Evolutionary conservation across 2,797 vertebrate species (phyloP).

Genomic region (Gymnoscopelus microlampas): DNA sequence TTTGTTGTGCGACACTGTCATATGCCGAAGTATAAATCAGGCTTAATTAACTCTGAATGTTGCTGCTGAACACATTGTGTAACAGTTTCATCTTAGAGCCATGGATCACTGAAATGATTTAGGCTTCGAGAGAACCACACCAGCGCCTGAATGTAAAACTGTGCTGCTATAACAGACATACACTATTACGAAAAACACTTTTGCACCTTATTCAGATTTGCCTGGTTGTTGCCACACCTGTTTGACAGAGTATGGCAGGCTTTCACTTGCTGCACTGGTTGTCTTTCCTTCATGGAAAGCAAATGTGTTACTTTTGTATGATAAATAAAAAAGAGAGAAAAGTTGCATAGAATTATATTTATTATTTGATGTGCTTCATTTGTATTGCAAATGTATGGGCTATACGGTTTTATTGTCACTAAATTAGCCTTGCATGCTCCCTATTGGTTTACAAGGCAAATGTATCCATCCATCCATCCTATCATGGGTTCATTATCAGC

Average conservation of each 20-base stretch:
- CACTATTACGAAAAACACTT: constrained; percentile 11
- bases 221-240: neutral
- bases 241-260: neutral
- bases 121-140: neutral
- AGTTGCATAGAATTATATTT: neutral
- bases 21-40: neutral
- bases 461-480: too few species aligned
- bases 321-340: constrained; percentile 22
- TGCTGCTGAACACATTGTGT: constrained; percentile 17
- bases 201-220: neutral
- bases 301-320: constrained; percentile 13
- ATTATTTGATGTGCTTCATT: neutral
- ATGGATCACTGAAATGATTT: neutral
- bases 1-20: neutral
- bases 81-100: neutral
- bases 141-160: constrained; percentile 53
- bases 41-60: neutral
- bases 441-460: neutral
- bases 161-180: constrained; percentile 42
- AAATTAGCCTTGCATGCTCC: neutral
- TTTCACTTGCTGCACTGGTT: constrained; percentile 3
- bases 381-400: too few species aligned
- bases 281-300: neutral
- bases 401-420: neutral
- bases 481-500: neutral